A percentile compares a stretch with the other conserved stretches of the same genome.
phyloP scores from a whole-genome alignment of 2,113 vertebrate species.

The Odontesthes bonariensis region DNA sequence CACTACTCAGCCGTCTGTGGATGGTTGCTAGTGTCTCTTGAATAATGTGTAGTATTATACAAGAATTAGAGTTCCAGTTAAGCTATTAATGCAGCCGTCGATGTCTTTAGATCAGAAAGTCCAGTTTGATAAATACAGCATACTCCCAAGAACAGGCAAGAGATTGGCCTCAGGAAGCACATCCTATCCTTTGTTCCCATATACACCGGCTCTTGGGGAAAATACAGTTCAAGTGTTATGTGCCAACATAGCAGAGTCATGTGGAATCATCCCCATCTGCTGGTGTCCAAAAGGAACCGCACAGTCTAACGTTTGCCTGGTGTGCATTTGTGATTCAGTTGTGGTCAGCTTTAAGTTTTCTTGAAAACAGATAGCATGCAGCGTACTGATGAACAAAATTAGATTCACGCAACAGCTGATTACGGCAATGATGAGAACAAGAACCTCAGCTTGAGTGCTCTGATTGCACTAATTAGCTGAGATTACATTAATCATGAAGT shows the following conservation, averaged over 20 bases:
- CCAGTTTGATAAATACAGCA: neutral
- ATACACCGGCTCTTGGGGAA: neutral
- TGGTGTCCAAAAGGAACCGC: constrained; percentile 31
- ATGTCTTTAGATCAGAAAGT: neutral
- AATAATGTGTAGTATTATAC: neutral
- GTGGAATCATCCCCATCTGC: constrained; percentile 58
- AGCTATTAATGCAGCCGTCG: constrained; percentile 3
- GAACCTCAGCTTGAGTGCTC: constrained; percentile 19
- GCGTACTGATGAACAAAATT: constrained; percentile 37
- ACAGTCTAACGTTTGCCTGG: neutral
- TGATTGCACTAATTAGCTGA: constrained; percentile 47
- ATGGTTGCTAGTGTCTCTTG: neutral
- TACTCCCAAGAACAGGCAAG: neutral
- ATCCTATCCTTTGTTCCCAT: neutral
- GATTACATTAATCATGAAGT: constrained; percentile 41
- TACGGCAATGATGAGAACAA: constrained; percentile 17
- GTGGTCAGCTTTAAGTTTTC: constrained; percentile 22
- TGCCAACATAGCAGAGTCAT: neutral
- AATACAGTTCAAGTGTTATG: neutral
- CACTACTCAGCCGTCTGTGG: neutral
- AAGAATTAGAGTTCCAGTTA: neutral
- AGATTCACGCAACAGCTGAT: constrained; percentile 30
- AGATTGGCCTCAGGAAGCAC: neutral
- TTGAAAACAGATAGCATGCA: constrained; percentile 27
- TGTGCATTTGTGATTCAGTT: constrained; percentile 24